Conservation (phyloP, 2,888 invertebrate species). For the Gymnoscelis rufifasciata region DNA sequence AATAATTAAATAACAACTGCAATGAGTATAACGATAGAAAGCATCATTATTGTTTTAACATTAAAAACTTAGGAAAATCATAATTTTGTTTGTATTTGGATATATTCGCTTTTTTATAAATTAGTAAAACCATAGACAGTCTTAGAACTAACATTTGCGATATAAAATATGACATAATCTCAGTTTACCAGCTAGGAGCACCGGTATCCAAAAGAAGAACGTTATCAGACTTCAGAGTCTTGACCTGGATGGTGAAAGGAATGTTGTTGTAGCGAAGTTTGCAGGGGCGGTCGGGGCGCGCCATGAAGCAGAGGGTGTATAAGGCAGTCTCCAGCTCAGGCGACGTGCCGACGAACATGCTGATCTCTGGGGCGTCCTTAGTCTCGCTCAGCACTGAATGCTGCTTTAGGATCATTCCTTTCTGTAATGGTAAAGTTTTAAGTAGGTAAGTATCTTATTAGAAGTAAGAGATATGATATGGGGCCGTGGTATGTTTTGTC, state of each 20-base stretch:
- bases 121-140: too few relatives aligned
- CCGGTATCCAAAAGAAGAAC: slow-evolving; percentile 64
- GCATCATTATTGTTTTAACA: too few relatives aligned
- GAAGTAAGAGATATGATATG: too few relatives aligned
- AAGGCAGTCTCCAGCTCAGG: slow-evolving; percentile 94
- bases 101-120: too few relatives aligned
- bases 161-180: too few relatives aligned
- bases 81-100: too few relatives aligned
- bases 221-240: slow-evolving; percentile 61
- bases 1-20: too few relatives aligned
- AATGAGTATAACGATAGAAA: too few relatives aligned
- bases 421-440: slow-evolving; percentile 72
- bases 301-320: slow-evolving; percentile 92
- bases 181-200: slow-evolving; percentile 50
- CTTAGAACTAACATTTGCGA: too few relatives aligned
- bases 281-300: slow-evolving; percentile 87
- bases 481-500: too few relatives aligned
- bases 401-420: slow-evolving; percentile 86
- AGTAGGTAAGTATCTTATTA: not conserved
- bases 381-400: slow-evolving; percentile 85
- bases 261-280: slow-evolving; percentile 77
- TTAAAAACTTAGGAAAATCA: too few relatives aligned
- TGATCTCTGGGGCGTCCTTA: slow-evolving; percentile 87
- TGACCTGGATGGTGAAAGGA: slow-evolving; percentile 66
- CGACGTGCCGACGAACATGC: slow-evolving; percentile 91